Base-by-base conservation (phyloP, 2,888 invertebrate species). In the Parasteatoda lunata region DNA sequence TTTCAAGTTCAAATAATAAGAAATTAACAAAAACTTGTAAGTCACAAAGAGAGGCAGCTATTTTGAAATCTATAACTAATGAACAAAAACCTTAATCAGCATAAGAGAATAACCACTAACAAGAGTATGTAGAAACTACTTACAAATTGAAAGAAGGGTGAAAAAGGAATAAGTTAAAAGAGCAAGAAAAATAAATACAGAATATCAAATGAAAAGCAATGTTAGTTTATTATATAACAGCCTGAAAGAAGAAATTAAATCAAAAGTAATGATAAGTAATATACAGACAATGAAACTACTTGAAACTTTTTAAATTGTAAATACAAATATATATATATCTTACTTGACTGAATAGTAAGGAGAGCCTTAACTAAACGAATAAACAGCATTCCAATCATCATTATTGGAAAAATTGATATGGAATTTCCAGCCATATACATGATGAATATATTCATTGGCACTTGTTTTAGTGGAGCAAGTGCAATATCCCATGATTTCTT, bases 371-470 rank as follows among this genome's bases (percentile, higher is more conserved):
- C 95, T 3, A 99, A 99, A 88, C 98, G 94, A 91, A 99, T 96
- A 90, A 99, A 95, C 93, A 99, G 94, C 99, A 99, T 99, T 69
- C 98, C 98, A 8, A 99, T 98, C 99, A 99, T 99, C 99, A 99
- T 99, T 73, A 99, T 99, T 0, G 99, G 99, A 91, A 99, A 99
- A 90, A 99, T 99, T 0, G 98, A 99, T 91, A 99, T 98, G 0
- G 98, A 98, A 92, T 97, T 98, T 30, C 99, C 99, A 79, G 99
- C 98, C 99, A 99, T 99, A 93, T 99, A 99, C 98, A 99, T 98
- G 88, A 99, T 97, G 92, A 99, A 98, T 89, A 99, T 93, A 92
- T 99, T 99, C 99, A 99, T 99, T 0, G 98, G 98, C 11, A 94
- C 93, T 93, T 94, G 98, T 92, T 98, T 98, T 54, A 99, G 92